Conservation (phyloP, 1,140 invertebrate genomes). For the Saccostrea cuccullata region DNA sequence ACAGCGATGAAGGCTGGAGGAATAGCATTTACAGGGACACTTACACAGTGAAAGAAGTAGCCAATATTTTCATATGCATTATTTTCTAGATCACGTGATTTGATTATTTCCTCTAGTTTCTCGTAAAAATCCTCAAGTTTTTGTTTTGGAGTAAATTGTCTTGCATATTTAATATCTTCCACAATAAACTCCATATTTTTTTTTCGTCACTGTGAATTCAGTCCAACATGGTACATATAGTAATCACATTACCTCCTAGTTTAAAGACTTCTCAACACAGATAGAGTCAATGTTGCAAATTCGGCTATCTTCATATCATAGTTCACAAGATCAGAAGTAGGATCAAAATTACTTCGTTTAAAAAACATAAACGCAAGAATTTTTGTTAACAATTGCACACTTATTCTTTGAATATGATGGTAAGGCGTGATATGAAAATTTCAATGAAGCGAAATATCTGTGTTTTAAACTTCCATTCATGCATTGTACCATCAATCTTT, state of each 20-base stretch:
- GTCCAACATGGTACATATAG: not conserved
- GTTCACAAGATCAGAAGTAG: conserved; percentile 26
- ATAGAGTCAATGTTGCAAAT: not conserved
- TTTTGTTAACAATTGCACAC: conserved; percentile 2
- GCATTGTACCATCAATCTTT: not conserved
- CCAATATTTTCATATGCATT: conserved; percentile 38
- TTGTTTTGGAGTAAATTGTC: conserved; percentile 37
- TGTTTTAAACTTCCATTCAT: conserved; percentile 16
- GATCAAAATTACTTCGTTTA: not conserved
- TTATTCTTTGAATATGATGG: not conserved
- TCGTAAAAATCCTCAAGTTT: conserved; percentile 24
- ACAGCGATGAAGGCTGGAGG: conserved; percentile 9
- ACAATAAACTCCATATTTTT: conserved; percentile 32
- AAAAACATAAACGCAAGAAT: not conserved
- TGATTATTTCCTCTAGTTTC: conserved; percentile 17
- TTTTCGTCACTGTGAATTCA: not conserved
- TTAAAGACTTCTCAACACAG: not conserved
- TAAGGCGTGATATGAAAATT: not conserved
- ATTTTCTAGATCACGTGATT: conserved; percentile 25
- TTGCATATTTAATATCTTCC: conserved; percentile 30
- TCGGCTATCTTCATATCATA: not conserved
- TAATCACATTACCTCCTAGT: not conserved
- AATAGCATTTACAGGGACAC: conserved; percentile 32
- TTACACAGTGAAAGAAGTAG: conserved; percentile 19
- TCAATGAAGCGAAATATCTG: conserved; percentile 24